phyloP scores from a whole-genome alignment of 2,888 invertebrate genomes.

The Diaperis boleti region DNA sequence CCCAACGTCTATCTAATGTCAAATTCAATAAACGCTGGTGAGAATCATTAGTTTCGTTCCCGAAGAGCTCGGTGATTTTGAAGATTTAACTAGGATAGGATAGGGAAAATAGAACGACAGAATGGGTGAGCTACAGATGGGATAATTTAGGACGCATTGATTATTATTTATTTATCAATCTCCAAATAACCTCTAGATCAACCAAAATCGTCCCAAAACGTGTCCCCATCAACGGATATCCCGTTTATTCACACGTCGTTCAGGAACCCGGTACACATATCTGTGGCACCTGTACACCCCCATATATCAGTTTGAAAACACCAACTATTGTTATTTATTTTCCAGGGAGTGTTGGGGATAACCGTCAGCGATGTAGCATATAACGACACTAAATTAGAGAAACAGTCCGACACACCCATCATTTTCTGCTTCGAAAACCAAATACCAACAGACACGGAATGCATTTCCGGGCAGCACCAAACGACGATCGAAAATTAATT shows the following conservation, averaged over 20 bases:
- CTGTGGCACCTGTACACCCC: constrained; percentile 4
- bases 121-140: too few relatives aligned
- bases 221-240: too few relatives aligned
- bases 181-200: too few relatives aligned
- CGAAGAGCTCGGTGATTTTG: too few relatives aligned
- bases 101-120: too few relatives aligned
- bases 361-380: constrained; percentile 13
- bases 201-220: too few relatives aligned
- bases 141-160: too few relatives aligned
- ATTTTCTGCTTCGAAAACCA: constrained; percentile 5
- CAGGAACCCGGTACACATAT: constrained; percentile 1
- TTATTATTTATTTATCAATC: too few relatives aligned
- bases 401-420: constrained; percentile 13
- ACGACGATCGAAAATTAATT: constrained; percentile 16
- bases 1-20: too few relatives aligned
- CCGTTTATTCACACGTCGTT: not conserved
- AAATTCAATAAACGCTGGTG: too few relatives aligned
- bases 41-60: too few relatives aligned
- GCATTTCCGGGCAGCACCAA: not conserved
- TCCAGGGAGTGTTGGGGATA: constrained; percentile 15
- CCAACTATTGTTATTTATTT: constrained; percentile 31
- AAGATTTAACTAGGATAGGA: too few relatives aligned
- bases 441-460: not conserved
- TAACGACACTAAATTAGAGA: constrained; percentile 25
- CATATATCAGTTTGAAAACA: constrained; percentile 16